Base-by-base conservation (phyloP, 2,888 invertebrate species). In the Drosophila buzzatii region DNA sequence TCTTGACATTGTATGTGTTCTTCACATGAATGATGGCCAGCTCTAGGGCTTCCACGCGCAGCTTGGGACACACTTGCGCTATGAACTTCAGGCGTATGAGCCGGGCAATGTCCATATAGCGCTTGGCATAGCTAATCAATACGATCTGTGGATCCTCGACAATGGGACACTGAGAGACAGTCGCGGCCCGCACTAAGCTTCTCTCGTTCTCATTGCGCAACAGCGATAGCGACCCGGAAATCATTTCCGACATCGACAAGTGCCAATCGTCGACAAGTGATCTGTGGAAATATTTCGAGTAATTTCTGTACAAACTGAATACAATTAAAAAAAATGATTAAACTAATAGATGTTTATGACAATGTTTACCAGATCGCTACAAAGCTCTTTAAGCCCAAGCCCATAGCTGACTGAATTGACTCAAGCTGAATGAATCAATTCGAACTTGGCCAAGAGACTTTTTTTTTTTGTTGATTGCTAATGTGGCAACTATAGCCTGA, bases 21-120 rank as follows among this genome's bases (percentile, higher is more conserved):
- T 85, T 85, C 2, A 85, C 89, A 23, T 86, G 74, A 14, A 53
- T 62, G 14, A 85, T 73, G 53, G 85, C 85, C 63, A 89, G 37
- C 39, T 84, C 73, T 1, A 85, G 63, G 4, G 85, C 85, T n/a
- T 70, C 62, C 16, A 84, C 67, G 2, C 79, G 70, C 18, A 89
- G 52, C 23, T 73, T 70, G 10, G 87, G 87, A 35, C 85, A 84
- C 33, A 89, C 89, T 27, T 75, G 58, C 0, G 85, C 87, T 8
- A 89, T 89, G 7, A 85, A 85, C 69, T 69, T 74, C 2, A 85
- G 63, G 0, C 85, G 87, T 3, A 71, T 60, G 12, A 85, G 56
- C 0, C 85, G 73, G 0, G 79, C 44, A 3, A 71, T 70, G 7
- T 81, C 71, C 31, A 73, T 56, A 20, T 85, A 85, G 0, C 89